A percentile compares a stretch with the other conserved stretches of the same genome.
Conservation (phyloP, 2,888 invertebrate genomes). For the Apotomis turbidana region DNA sequence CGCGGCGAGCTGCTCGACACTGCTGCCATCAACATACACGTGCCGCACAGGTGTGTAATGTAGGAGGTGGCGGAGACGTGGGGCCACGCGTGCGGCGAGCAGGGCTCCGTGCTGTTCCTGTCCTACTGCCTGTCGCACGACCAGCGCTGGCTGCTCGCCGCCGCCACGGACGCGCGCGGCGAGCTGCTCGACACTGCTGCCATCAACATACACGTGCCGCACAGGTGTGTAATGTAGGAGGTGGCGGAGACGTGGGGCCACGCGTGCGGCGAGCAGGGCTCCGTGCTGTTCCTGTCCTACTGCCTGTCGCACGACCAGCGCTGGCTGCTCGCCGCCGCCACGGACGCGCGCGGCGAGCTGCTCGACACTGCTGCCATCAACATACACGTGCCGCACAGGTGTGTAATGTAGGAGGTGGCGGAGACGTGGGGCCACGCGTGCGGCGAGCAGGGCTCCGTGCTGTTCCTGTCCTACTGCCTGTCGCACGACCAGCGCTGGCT, state of each 20-base stretch:
- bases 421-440: slow-evolving; percentile 89
- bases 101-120: slow-evolving; percentile 94
- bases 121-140: slow-evolving; percentile 99
- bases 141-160: slow-evolving; percentile 97
- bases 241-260: slow-evolving; percentile 91
- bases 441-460: slow-evolving; percentile 89
- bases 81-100: slow-evolving; percentile 84
- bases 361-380: slow-evolving; percentile 97
- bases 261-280: slow-evolving; percentile 85
- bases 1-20: slow-evolving; percentile 97
- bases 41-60: slow-evolving; percentile 88
- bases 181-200: slow-evolving; percentile 96
- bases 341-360: slow-evolving; percentile 97
- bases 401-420: slow-evolving; percentile 86
- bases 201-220: slow-evolving; percentile 98
- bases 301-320: slow-evolving; percentile 99
- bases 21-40: slow-evolving; percentile 96
- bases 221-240: slow-evolving; percentile 86
- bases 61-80: slow-evolving; percentile 93
- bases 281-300: slow-evolving; percentile 97
- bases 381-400: slow-evolving; percentile 95
- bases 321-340: slow-evolving; percentile 96
- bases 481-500: slow-evolving; percentile 99
- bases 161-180: slow-evolving; percentile 97
- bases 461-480: slow-evolving; percentile 98